A percentile compares a stretch with the other conserved stretches of the same genome.
phyloP scores from a whole-genome alignment of 1,140 invertebrate species.

The Dryas iulia region DNA sequence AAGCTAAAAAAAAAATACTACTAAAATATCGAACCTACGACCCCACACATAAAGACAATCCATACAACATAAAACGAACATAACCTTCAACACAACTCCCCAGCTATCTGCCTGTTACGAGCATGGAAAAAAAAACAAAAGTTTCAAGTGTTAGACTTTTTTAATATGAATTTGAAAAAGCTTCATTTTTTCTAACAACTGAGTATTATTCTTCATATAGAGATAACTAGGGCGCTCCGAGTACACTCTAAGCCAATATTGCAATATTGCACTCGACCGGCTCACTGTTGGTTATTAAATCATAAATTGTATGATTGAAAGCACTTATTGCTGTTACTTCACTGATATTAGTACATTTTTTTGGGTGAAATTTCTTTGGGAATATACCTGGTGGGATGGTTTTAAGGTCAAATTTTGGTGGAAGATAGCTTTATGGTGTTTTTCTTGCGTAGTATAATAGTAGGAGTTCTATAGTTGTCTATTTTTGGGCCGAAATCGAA shows the following conservation, averaged over 20 bases:
- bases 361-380: no score
- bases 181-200: conserved; percentile 2
- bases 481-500: no score
- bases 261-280: background rate
- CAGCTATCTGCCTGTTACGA: background rate
- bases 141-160: background rate
- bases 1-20: no score
- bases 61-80: no score
- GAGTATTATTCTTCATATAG: background rate
- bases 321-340: background rate
- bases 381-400: no score
- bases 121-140: background rate
- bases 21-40: no score
- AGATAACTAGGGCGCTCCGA: background rate
- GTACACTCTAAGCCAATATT: background rate
- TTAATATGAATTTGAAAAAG: conserved; percentile 2
- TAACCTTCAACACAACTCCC: background rate
- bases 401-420: no score
- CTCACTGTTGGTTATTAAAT: background rate
- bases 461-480: no score
- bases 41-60: no score
- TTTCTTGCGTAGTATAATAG: no score
- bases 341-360: no score
- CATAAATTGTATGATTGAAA: background rate
- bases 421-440: no score